Base-by-base conservation (phyloP, 1,140 invertebrate genomes). In the Prorops nasuta region DNA sequence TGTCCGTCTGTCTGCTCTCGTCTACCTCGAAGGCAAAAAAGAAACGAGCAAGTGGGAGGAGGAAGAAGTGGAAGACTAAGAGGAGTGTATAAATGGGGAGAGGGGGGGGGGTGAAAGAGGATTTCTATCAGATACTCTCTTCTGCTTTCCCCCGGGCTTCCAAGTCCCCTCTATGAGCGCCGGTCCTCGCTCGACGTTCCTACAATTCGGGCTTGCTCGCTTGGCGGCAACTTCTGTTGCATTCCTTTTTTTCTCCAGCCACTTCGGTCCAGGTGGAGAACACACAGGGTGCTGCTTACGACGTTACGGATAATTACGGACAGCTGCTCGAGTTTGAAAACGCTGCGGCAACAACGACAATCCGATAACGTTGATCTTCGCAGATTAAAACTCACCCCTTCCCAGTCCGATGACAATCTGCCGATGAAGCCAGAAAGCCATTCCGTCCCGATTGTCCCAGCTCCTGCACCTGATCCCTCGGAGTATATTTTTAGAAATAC, bases 111-210 rank as follows among this genome's bases (percentile, higher is more conserved):
- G 14, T 15, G 43, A 35, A 47, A 28, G 16, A 40, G 43, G 34
- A 34, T 39, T 49, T 32, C 38, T 57, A 62, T 62, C 50, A 31
- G 54, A 48, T 53, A 45, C 32, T 49, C 22, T n/a, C n/a, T n/a
- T n/a, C n/a, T n/a, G 24, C 18, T 43, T 35, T 45, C 16, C 15
- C 42, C 15, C 35, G 35, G 21, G 14, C 47, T 57, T 48, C 58
- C 56, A 49, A 53, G 45, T 51, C 31, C 34, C 9, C 35, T 48
- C 39, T 54, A 60, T 57, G 34, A 60, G 50, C 50, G 50, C 51
- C 36, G 51, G 22, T 15, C 17, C n/a, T n/a, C 18, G 15, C 32
- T 50, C 35, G 43, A 44, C 36, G 32, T 32, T 53, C 50, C 46
- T 49, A 42, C 46, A 46, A 37, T 19, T 43, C 14, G 43, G 18